A percentile compares a stretch with the other conserved stretches of the same genome.
Conservation (phyloP, 2,888 invertebrate species). For the Leptinotarsa juncta region DNA sequence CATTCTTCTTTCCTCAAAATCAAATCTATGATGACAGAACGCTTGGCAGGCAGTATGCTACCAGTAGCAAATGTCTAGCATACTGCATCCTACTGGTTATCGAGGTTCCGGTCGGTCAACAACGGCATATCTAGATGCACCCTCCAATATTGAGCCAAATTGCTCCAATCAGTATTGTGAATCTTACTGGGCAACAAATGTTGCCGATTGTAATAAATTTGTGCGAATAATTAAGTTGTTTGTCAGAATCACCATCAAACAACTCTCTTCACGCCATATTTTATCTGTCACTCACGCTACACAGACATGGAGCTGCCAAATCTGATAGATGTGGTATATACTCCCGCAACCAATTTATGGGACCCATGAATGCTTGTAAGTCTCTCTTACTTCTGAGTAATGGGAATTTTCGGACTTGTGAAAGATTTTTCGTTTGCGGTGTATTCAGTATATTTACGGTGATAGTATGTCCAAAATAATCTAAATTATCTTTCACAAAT, state of each 20-base stretch:
- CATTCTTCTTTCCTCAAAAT: slow-evolving; percentile 70
- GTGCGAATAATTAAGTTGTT: too few species aligned
- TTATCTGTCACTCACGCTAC: too few species aligned
- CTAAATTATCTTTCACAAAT: slow-evolving; percentile 11
- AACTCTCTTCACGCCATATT: too few species aligned
- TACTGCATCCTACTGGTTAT: slow-evolving; percentile 87
- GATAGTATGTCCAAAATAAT: not conserved
- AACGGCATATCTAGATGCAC: slow-evolving; percentile 67
- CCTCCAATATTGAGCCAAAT: slow-evolving; percentile 80
- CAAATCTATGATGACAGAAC: slow-evolving; percentile 82
- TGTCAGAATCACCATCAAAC: too few species aligned
- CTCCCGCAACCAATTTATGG: slow-evolving; percentile 20
- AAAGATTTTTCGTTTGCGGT: slow-evolving; percentile 6
- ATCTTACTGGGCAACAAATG: slow-evolving; percentile 85
- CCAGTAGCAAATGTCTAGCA: slow-evolving; percentile 72
- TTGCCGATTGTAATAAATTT: slow-evolving; percentile 71
- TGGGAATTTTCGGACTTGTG: slow-evolving; percentile 7
- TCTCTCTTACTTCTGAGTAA: not conserved
- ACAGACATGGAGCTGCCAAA: not conserved
- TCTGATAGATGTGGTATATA: slow-evolving; percentile 15
- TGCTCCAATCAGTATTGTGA: slow-evolving; percentile 93
- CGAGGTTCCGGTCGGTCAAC: slow-evolving; percentile 67
- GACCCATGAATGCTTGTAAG: slow-evolving; percentile 16
- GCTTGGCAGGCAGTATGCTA: slow-evolving; percentile 74
- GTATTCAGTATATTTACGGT: not conserved